Percentiles rank a stretch among this genome's conserved stretches.
These are phyloP conservation scores for Myiothlypis coronata DNA, from an alignment of 2,797 vertebrate genomes.

Conservation along the genomic window DNA sequence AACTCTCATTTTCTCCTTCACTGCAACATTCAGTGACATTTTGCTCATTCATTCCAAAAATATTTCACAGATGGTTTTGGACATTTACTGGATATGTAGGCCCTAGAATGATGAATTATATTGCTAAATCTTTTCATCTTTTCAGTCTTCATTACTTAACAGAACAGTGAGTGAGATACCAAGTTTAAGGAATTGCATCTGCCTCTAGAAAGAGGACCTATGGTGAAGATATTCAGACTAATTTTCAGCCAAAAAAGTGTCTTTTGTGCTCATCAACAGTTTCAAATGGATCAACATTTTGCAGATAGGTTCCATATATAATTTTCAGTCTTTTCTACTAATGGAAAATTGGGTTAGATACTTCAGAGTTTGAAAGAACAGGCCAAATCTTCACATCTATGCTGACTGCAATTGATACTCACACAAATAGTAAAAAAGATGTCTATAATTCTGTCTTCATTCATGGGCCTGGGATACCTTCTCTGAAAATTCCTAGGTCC, in stretches of 20 bases:
- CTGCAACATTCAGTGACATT: slow-evolving; percentile 18
- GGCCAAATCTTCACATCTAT: not conserved
- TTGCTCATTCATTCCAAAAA: slow-evolving; percentile 53
- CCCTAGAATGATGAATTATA: slow-evolving; percentile 29
- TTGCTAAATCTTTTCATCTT: not conserved
- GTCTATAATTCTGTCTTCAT: not conserved
- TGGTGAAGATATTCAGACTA: not conserved
- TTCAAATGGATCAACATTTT: not conserved
- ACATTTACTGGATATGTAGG: slow-evolving; percentile 42
- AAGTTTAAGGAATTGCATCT: not conserved
- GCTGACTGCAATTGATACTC: not conserved
- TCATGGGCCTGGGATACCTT: not conserved
- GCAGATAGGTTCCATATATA: not conserved
- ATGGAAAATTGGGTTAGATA: not conserved
- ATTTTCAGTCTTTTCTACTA: not conserved
- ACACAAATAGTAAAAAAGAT: not conserved
- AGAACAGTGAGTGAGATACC: not conserved
- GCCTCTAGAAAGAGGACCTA: not conserved
- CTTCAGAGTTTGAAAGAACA: not conserved
- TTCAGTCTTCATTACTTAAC: not conserved
- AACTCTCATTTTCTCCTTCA: slow-evolving; percentile 57
- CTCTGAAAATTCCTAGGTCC: not conserved
- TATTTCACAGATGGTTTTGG: slow-evolving; percentile 55
- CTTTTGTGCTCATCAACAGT: not conserved
- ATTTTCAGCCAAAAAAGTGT: not conserved